Evolutionary conservation across 1,140 invertebrate species (phyloP), one percentile per base, ranked within the genome.

Genomic region (Ganaspis sp.): DNA sequence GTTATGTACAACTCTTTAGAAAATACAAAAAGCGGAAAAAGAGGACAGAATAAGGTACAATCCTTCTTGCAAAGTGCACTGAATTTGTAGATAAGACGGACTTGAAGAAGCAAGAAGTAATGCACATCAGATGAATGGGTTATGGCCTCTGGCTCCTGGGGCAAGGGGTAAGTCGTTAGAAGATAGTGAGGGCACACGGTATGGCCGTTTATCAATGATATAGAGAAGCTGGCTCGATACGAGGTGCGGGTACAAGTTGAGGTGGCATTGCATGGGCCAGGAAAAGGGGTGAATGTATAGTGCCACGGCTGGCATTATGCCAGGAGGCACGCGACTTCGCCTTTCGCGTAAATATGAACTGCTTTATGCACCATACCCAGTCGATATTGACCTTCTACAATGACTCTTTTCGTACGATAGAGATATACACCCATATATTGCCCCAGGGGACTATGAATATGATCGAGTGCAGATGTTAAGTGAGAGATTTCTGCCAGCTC

Each of bases 151-250:
- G 72, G 76, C 74, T 81, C 64, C 73, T 58, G 72, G 58, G 73
- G 75, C 17, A 53, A 69, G 69, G 73, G 29, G 12, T 12, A 72
- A 74, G 72, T 76, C 37, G 69, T 70, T 74, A 76, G 77, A 82
- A 86, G 86, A 87, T 87, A 87, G 81, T 72, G 79, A 84, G 75
- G 82, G 78, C 76, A 78, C 81, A 78, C 81, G 84, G 80, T 83
- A 84, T 84, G 83, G 82, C 80, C 84, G 84, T 88, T 89, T 89
- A 88, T 88, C 87, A 88, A 87, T 87, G 86, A 88, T 87, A 87
- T 88, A 89, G 83, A 89, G 83, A 83, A 80, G 81, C 78, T 72
- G 82, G 80, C 83, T 84, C 79, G 74, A 81, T 83, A 82, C 77
- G 72, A 80, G 82, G 83, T 72, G 23, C 49, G 49, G 79, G 74